phyloP scores from a whole-genome alignment of 2,113 vertebrate species.

The Serilophus lunatus region DNA sequence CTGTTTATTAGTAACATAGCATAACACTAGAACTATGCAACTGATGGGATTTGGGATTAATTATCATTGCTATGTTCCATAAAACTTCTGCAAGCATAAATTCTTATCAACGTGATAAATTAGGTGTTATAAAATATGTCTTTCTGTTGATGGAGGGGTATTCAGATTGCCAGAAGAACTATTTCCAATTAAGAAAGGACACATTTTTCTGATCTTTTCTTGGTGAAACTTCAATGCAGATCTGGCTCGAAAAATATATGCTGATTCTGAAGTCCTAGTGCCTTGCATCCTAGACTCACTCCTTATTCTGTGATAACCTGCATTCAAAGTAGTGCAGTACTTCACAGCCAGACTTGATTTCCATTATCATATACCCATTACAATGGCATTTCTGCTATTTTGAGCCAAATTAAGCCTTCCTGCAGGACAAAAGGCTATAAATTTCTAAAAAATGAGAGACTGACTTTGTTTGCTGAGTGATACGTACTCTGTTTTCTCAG shows the following conservation, averaged over 20 bases:
- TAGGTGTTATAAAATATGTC: not conserved
- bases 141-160: not conserved
- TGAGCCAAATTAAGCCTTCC: not conserved
- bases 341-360: not conserved
- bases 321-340: not conserved
- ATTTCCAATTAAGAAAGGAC: not conserved
- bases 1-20: not conserved
- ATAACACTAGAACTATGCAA: not conserved
- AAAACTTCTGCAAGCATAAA: not conserved
- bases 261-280: not conserved
- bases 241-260: conserved; percentile 17
- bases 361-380: not conserved
- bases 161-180: not conserved
- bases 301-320: not conserved
- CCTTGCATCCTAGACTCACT: not conserved
- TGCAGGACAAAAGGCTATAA: not conserved
- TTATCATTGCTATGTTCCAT: not conserved
- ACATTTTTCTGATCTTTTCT: not conserved
- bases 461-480: not conserved
- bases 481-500: not conserved
- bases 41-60: conserved; percentile 16
- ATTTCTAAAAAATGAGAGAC: not conserved
- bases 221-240: conserved; percentile 29
- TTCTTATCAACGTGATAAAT: not conserved
- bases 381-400: conserved; percentile 18